A percentile compares a stretch with the other conserved stretches of the same genome.
Conservation (phyloP, 2,797 vertebrate genomes). For the Rostrhamus sociabilis region DNA sequence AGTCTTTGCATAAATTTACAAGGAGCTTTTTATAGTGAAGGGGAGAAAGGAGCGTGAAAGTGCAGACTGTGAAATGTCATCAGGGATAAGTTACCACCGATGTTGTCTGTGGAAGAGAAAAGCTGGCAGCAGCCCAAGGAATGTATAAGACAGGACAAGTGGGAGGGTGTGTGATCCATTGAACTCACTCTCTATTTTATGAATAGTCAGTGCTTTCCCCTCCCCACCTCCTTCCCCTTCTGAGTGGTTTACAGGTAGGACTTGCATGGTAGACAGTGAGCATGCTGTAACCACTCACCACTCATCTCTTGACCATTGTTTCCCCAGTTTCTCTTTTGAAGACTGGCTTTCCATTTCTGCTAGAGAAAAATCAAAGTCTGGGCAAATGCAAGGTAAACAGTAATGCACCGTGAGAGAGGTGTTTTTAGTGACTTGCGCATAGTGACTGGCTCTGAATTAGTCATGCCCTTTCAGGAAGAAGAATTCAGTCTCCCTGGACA, state of each 20-base stretch:
- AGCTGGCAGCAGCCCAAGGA: background rate
- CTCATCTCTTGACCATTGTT: background rate
- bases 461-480: background rate
- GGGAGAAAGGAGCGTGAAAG: background rate
- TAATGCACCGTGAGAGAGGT: background rate
- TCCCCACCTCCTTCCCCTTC: background rate
- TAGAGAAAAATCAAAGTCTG: background rate
- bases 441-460: background rate
- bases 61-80: background rate
- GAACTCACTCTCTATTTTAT: background rate
- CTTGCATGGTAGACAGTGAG: background rate
- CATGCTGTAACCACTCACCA: background rate
- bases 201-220: background rate
- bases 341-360: background rate
- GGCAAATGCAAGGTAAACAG: background rate
- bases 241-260: background rate
- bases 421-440: background rate
- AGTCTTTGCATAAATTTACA: constrained; percentile 44
- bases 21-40: constrained; percentile 34
- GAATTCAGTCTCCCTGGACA: background rate
- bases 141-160: background rate
- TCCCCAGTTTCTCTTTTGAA: background rate
- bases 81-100: background rate
- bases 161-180: background rate
- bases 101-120: background rate